Evolutionary conservation across 2,113 vertebrate genomes (phyloP).

Genomic region (Psammodynastes pulverulentus): DNA sequence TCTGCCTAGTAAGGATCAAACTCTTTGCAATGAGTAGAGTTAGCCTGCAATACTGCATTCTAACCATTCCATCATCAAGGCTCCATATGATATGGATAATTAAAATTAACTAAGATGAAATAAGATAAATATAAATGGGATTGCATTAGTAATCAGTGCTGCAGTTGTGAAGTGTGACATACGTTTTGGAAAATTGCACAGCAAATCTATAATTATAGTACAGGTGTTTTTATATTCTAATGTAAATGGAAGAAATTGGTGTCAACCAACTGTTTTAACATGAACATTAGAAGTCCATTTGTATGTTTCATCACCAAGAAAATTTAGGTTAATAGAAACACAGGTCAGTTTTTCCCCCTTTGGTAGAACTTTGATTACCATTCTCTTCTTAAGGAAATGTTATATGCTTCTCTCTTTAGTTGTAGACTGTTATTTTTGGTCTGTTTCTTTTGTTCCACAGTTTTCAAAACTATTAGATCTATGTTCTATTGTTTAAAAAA

Average conservation of each 20-base stretch:
- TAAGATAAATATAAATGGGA: background rate
- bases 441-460: background rate
- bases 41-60: background rate
- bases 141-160: background rate
- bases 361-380: background rate
- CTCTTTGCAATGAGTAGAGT: background rate
- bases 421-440: background rate
- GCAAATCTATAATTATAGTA: background rate
- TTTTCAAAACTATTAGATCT: background rate
- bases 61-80: background rate
- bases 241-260: background rate
- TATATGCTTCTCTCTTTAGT: background rate
- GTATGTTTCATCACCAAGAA: background rate
- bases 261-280: background rate
- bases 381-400: background rate
- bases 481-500: background rate
- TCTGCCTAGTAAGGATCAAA: background rate
- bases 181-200: background rate
- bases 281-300: background rate
- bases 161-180: background rate
- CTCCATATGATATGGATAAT: background rate
- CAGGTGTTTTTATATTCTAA: background rate
- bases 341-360: background rate
- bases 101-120: background rate
- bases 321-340: background rate